These are phyloP conservation scores for Danio tinwini DNA, from an alignment of 2,797 vertebrate genomes.

Conservation along the genomic window DNA sequence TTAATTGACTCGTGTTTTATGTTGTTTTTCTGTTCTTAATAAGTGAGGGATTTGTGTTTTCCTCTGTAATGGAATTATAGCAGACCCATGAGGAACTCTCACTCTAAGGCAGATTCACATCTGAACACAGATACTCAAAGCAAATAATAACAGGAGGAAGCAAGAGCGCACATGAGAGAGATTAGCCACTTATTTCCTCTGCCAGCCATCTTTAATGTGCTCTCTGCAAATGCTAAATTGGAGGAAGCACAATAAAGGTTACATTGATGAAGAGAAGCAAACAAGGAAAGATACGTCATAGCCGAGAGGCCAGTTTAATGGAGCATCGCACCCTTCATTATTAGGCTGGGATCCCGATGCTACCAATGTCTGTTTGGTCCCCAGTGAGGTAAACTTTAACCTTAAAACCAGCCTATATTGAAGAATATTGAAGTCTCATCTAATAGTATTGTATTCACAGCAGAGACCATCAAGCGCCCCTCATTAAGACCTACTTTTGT, in stretches of 20 bases:
- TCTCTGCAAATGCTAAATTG: slow-evolving; percentile 28
- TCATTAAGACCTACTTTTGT: slow-evolving; percentile 38
- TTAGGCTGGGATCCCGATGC: slow-evolving; percentile 3
- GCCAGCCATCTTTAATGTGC: slow-evolving; percentile 18
- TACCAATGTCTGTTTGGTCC: slow-evolving; percentile 30
- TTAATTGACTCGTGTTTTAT: slow-evolving; percentile 29
- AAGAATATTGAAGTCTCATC: slow-evolving; percentile 26
- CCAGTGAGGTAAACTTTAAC: slow-evolving; percentile 37
- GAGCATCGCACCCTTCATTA: slow-evolving; percentile 29
- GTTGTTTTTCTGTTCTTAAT: slow-evolving; percentile 46
- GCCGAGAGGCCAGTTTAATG: slow-evolving; percentile 23
- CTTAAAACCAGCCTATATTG: slow-evolving; percentile 23
- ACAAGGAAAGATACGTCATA: neutral
- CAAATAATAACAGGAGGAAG: slow-evolving; percentile 36
- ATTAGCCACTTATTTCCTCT: slow-evolving; percentile 36
- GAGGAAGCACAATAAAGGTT: slow-evolving; percentile 27
- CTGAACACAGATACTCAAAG: slow-evolving; percentile 16
- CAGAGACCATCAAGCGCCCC: slow-evolving; percentile 11
- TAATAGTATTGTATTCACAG: slow-evolving; percentile 34
- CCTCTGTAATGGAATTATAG: slow-evolving; percentile 56
- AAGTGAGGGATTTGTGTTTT: slow-evolving; percentile 52
- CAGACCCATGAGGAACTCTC: slow-evolving; percentile 7
- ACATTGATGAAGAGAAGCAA: slow-evolving; percentile 38
- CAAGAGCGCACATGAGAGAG: neutral
- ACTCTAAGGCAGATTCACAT: slow-evolving; percentile 34